A percentile compares a stretch with the other conserved stretches of the same genome.
Conservation (phyloP, 2,888 invertebrate species). For the Caenorhabditis zanzibari region DNA sequence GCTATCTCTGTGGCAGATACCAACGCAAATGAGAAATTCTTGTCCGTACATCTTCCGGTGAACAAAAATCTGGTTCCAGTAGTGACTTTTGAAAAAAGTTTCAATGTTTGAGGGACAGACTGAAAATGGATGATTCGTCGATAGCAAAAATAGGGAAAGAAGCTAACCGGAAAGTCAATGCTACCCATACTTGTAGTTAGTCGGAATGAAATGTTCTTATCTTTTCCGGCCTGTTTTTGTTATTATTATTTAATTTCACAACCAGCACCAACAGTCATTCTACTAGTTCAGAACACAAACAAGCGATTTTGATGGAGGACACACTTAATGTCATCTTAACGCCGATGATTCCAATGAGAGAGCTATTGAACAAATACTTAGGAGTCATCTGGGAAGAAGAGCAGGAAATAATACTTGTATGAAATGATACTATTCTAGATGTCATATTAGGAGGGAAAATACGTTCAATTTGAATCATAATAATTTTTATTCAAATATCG, state of each 20-base stretch:
- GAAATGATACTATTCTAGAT: not conserved
- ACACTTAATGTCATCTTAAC: constrained; percentile 53
- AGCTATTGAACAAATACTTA: constrained; percentile 34
- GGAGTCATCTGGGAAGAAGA: not conserved
- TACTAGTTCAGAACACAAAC: not conserved
- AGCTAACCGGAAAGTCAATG: constrained; percentile 39
- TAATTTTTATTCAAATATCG: constrained; percentile 14
- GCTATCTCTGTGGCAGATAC: constrained; percentile 7
- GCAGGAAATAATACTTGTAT: not conserved
- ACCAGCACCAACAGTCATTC: constrained; percentile 8
- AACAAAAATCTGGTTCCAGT: constrained; percentile 43
- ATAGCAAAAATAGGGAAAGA: not conserved
- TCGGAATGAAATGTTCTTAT: constrained; percentile 6
- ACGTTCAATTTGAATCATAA: not conserved
- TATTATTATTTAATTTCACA: not conserved
- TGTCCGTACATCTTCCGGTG: constrained; percentile 28
- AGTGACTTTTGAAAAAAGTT: constrained; percentile 28
- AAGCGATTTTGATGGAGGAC: constrained; percentile 40
- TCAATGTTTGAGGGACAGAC: constrained; percentile 53
- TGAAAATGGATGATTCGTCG: constrained; percentile 27
- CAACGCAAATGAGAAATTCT: constrained; percentile 41
- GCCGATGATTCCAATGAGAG: constrained; percentile 19
- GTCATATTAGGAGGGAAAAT: not conserved
- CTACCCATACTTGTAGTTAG: constrained; percentile 1
- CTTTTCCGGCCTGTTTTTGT: not conserved